A percentile compares a stretch with the other conserved stretches of the same genome.
These are phyloP conservation scores for Papilio dardanus DNA, from an alignment of 1,140 invertebrate genomes.

Conservation along the genomic window DNA sequence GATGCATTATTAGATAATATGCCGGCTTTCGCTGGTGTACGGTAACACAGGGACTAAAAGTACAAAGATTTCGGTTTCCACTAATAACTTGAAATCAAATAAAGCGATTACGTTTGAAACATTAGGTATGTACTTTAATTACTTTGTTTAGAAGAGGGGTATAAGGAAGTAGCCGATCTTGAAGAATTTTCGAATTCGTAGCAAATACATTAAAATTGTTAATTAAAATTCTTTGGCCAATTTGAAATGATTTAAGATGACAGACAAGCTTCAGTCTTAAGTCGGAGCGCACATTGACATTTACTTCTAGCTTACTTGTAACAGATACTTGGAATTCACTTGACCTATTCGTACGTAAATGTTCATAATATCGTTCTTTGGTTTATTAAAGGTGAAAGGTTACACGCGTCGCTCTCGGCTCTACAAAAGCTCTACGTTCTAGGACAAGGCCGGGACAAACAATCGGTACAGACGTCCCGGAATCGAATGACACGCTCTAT, in stretches of 20 bases:
- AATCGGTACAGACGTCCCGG: conserved; percentile 51
- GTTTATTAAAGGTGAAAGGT: conserved; percentile 61
- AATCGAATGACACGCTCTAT: conserved; percentile 55
- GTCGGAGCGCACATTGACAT: background rate
- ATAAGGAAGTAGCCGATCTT: too few species aligned
- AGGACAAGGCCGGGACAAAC: conserved; percentile 60
- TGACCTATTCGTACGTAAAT: conserved; percentile 6
- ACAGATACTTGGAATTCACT: conserved; percentile 24
- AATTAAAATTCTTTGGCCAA: background rate
- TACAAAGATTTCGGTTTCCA: too few species aligned
- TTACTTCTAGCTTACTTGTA: background rate
- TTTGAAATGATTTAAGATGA: background rate
- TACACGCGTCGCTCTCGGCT: conserved; percentile 52
- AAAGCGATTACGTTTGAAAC: too few species aligned
- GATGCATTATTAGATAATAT: too few species aligned
- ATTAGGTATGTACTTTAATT: too few species aligned
- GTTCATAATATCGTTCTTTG: background rate
- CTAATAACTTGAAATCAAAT: too few species aligned
- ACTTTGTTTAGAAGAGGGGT: too few species aligned
- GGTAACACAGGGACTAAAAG: too few species aligned
- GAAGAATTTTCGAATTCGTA: too few species aligned
- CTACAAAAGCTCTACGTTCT: conserved; percentile 42
- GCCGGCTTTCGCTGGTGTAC: too few species aligned
- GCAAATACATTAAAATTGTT: background rate
- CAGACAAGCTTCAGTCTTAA: background rate